phyloP scores from a whole-genome alignment of 2,113 vertebrate genomes.

The Tylochromis polylepis region DNA sequence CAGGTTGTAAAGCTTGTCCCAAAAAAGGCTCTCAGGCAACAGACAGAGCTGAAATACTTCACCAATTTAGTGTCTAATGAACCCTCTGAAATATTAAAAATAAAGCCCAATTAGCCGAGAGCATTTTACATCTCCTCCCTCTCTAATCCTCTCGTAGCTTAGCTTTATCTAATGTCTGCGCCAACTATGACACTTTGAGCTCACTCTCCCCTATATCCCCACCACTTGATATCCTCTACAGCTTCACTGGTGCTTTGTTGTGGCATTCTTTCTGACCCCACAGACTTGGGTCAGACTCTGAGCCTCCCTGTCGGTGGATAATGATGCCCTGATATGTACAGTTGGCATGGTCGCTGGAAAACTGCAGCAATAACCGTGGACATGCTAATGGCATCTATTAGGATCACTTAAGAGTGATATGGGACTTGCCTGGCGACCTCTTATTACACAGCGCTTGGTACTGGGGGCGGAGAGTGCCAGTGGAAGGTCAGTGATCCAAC shows the following conservation, averaged over 20 bases:
- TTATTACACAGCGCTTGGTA: constrained; percentile 64
- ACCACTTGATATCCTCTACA: constrained; percentile 41
- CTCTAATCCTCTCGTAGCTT: constrained; percentile 55
- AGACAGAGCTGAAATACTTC: constrained; percentile 33
- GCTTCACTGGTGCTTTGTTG: constrained; percentile 54
- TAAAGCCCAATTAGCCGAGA: constrained; percentile 63
- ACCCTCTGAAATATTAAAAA: constrained; percentile 63
- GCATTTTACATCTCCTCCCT: constrained; percentile 54
- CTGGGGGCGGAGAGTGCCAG: constrained; percentile 61
- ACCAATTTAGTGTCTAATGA: constrained; percentile 49
- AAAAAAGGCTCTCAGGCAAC: constrained; percentile 3
- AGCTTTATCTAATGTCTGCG: constrained; percentile 51
- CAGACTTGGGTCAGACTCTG: constrained; percentile 36
- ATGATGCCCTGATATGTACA: constrained; percentile 54
- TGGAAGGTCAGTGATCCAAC: constrained; percentile 76
- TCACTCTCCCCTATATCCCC: constrained; percentile 19
- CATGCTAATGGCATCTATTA: constrained; percentile 80
- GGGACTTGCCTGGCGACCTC: constrained; percentile 81
- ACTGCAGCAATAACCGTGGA: constrained; percentile 68
- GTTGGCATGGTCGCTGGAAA: constrained; percentile 58
- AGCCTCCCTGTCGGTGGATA: constrained; percentile 37
- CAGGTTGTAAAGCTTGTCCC: neutral
- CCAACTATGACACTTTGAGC: constrained; percentile 53
- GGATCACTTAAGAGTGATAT: constrained; percentile 82
- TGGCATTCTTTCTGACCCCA: constrained; percentile 49